phyloP scores from a whole-genome alignment of 1,140 invertebrate genomes.

The Eueides isabella region DNA sequence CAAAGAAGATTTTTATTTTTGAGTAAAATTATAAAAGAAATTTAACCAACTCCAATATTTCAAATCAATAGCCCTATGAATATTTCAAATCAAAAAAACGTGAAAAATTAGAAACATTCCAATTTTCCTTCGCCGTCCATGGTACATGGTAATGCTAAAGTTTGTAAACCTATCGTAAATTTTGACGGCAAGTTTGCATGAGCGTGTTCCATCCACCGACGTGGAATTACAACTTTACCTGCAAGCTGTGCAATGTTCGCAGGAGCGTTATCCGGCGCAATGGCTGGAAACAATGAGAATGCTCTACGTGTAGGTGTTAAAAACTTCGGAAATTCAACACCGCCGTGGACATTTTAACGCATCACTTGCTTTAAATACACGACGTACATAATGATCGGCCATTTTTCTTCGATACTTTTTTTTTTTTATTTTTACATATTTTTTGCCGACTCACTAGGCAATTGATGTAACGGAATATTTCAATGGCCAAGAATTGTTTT shows the following conservation, averaged over 20 bases:
- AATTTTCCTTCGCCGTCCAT: no score
- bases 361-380: neutral
- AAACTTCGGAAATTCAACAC: conserved; percentile 3
- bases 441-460: conserved; percentile 5
- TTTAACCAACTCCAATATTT: no score
- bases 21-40: no score
- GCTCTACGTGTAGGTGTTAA: neutral
- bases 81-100: no score
- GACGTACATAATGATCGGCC: neutral
- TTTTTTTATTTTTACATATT: neutral
- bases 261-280: conserved; percentile 6
- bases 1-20: no score
- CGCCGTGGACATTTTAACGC: conserved; percentile 7
- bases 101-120: no score
- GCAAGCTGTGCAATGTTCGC: neutral
- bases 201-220: neutral
- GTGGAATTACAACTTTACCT: conserved; percentile 13
- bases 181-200: neutral
- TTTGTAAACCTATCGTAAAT: neutral
- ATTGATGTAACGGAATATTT: neutral
- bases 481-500: neutral
- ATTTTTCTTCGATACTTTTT: neutral
- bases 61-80: no score
- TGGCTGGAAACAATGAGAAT: neutral
- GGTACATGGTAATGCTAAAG: no score